Base-by-base conservation (phyloP, 2,113 vertebrate species). In the Muntiacus muntjak region DNA sequence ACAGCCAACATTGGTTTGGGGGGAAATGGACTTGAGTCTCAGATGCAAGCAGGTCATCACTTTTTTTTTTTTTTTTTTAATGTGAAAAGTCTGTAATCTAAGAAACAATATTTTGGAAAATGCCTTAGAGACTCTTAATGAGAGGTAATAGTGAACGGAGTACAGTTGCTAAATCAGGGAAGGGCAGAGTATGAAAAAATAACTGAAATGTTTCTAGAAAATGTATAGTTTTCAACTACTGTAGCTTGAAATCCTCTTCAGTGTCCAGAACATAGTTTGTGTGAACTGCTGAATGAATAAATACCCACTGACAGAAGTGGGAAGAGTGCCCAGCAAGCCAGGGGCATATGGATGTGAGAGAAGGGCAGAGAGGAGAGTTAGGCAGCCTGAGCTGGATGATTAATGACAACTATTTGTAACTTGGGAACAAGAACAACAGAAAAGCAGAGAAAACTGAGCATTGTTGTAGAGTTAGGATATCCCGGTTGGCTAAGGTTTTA, bases 281-380 rank as follows among this genome's bases (percentile, higher is more conserved):
- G 40, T 28, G 79, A 25, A 33, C 28, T 2, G 4, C 36, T 54
- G 74, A 81, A 28, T 25, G 43, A 28, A 40, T 64, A 54, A 36
- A 26, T n/a, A 43, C 0, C 26, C 78, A 43, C 2, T 50, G 50
- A 8, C 7, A 95, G 50, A 25, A 13, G 2, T 15, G 40, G 25
- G 14, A 2, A 83, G 26, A 7, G 25, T 14, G 25, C 3, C 57
- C 21, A 26, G n/a, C 17, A 33, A 9, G 14, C 5, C 62, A n/a
- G 16, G 6, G 30, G 21, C 45, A 7, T 0, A 1, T 13, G 62
- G 19, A 7, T 7, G 1, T 1, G 2, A 14, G 17, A 3, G 12
- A 25, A 10, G 19, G 2, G 6, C 1, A 0, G 23, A 19, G 33
- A 74, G 6, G 28, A 79, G 23, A 28, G 2, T 19, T 5, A 15